These are phyloP conservation scores for Parnassius glacialis DNA, from an alignment of 2,888 invertebrate species.

Conservation along the genomic window DNA sequence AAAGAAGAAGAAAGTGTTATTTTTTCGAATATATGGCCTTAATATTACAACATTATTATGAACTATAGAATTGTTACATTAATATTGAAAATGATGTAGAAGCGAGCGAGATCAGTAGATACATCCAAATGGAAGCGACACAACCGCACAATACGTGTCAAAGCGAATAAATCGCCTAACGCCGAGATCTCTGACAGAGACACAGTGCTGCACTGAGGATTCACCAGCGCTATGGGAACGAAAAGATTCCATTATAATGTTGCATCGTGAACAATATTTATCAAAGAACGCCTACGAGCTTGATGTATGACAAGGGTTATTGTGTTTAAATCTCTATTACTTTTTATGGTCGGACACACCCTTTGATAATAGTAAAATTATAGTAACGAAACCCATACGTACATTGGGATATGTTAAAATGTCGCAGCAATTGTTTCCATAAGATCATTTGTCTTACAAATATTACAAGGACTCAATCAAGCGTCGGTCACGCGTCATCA, in stretches of 20 bases:
- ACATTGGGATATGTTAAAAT: too few relatives aligned
- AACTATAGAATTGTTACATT: slow-evolving; percentile 25
- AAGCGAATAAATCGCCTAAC: slow-evolving; percentile 66
- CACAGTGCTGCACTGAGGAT: slow-evolving; percentile 48
- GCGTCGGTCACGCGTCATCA: slow-evolving; percentile 57
- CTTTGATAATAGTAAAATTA: neutral
- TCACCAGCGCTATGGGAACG: slow-evolving; percentile 40
- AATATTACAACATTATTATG: too few relatives aligned
- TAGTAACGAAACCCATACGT: slow-evolving; percentile 7
- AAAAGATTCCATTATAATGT: slow-evolving; percentile 54
- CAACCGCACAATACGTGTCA: slow-evolving; percentile 60
- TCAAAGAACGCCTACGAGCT: slow-evolving; percentile 36
- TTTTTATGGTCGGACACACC: slow-evolving; percentile 28
- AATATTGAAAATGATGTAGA: slow-evolving; percentile 45
- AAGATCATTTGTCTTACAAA: slow-evolving; percentile 37
- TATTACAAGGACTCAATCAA: slow-evolving; percentile 49
- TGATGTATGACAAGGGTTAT: slow-evolving; percentile 36
- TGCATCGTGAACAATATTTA: slow-evolving; percentile 45
- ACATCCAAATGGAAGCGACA: slow-evolving; percentile 51
- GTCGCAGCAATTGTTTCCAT: slow-evolving; percentile 7
- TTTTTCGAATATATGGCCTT: too few relatives aligned
- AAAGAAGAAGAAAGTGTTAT: too few relatives aligned
- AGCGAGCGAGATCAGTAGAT: slow-evolving; percentile 50
- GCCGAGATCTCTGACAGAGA: slow-evolving; percentile 56
- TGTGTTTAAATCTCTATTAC: slow-evolving; percentile 40